Evolutionary conservation across 2,113 vertebrate genomes (phyloP).

Genomic region (Embiotoca jacksoni): DNA sequence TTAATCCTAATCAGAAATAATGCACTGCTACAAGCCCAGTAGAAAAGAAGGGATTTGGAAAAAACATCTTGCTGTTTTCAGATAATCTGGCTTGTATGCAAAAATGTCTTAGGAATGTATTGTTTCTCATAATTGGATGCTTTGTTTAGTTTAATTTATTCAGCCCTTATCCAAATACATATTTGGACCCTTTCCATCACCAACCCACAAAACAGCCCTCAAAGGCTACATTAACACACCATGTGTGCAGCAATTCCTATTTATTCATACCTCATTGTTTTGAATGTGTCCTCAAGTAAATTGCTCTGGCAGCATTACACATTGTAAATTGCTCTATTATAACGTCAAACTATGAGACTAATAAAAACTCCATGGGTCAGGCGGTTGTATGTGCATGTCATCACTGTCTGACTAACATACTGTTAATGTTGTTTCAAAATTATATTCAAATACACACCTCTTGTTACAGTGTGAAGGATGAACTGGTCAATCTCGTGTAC

Average conservation of each 20-base stretch:
- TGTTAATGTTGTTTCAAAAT: too few species aligned
- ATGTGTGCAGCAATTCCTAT: not conserved
- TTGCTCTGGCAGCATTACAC: slow-evolving; percentile 1
- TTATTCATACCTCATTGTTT: slow-evolving; percentile 16
- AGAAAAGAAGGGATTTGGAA: not conserved
- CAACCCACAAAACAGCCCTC: slow-evolving; percentile 28
- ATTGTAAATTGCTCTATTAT: not conserved
- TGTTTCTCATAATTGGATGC: slow-evolving; percentile 20
- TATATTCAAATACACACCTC: too few species aligned
- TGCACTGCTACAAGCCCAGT: not conserved
- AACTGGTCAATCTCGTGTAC: too few species aligned
- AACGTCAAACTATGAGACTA: not conserved
- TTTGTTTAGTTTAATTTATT: slow-evolving; percentile 37
- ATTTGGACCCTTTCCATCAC: slow-evolving; percentile 41
- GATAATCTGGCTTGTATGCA: not conserved
- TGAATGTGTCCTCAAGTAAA: slow-evolving; percentile 19
- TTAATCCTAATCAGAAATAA: slow-evolving; percentile 15
- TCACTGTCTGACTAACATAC: too few species aligned
- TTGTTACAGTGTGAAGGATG: too few species aligned
- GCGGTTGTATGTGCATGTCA: too few species aligned
- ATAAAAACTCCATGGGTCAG: not conserved
- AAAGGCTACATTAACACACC: slow-evolving; percentile 40
- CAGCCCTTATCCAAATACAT: slow-evolving; percentile 22
- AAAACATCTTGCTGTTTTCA: not conserved
- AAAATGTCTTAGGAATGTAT: slow-evolving; percentile 13